phyloP scores from a whole-genome alignment of 2,888 invertebrate genomes.

The Phalera bucephala region DNA sequence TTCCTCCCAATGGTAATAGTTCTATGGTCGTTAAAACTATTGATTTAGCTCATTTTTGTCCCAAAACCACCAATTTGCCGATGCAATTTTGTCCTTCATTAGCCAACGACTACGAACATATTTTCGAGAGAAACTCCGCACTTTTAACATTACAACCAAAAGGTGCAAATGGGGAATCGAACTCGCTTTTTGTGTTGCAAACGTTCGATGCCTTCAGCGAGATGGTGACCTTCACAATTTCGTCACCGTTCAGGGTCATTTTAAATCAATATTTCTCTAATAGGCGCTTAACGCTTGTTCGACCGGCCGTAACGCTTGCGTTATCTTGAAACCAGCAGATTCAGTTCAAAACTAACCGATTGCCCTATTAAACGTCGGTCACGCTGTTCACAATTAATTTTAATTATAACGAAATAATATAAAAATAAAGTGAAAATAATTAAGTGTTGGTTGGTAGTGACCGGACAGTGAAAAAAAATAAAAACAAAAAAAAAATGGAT shows the following conservation, averaged over 20 bases:
- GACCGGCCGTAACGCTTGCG: slow-evolving; percentile 40
- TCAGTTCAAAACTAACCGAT: slow-evolving; percentile 27
- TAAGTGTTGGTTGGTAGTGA: background rate
- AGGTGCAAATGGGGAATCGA: too few relatives aligned
- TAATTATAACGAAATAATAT: background rate
- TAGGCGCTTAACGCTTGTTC: slow-evolving; percentile 36
- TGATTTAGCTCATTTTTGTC: too few relatives aligned
- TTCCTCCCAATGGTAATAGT: too few relatives aligned
- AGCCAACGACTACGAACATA: too few relatives aligned
- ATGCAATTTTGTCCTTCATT: too few relatives aligned
- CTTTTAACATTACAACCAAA: too few relatives aligned
- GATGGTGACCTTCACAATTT: slow-evolving; percentile 1
- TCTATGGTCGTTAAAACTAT: too few relatives aligned
- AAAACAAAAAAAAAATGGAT: background rate
- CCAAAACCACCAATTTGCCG: too few relatives aligned
- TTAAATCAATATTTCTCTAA: slow-evolving; percentile 19
- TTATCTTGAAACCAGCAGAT: slow-evolving; percentile 32
- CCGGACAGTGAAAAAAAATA: background rate
- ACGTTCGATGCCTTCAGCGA: too few relatives aligned
- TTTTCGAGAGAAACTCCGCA: too few relatives aligned
- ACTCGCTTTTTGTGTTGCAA: too few relatives aligned
- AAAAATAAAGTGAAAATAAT: too few relatives aligned
- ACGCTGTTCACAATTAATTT: slow-evolving; percentile 4
- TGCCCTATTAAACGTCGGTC: slow-evolving; percentile 19
- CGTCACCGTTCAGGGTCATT: slow-evolving; percentile 19